Evolutionary conservation across 2,797 vertebrate genomes (phyloP).

Genomic region (Hemibagrus guttatus): DNA sequence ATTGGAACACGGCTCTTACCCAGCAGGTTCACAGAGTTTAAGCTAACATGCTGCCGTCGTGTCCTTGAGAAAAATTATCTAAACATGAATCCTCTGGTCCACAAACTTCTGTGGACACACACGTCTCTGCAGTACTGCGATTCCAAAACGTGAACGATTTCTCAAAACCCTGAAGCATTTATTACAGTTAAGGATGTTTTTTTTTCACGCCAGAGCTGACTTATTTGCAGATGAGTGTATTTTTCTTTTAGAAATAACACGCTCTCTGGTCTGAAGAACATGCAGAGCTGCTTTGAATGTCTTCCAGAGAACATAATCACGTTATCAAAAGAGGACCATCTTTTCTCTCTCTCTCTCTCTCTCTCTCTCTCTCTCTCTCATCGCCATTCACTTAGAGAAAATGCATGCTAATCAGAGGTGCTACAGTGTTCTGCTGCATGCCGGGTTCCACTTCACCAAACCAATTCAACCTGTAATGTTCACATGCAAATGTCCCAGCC

Average conservation of each 20-base stretch:
- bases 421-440: neutral
- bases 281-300: neutral
- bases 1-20: slow-evolving; percentile 7
- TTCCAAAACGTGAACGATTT: neutral
- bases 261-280: neutral
- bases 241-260: neutral
- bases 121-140: neutral
- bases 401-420: slow-evolving; percentile 13
- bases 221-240: neutral
- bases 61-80: neutral
- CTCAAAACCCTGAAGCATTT: neutral
- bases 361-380: neutral
- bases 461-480: neutral
- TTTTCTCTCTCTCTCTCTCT: neutral
- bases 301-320: neutral
- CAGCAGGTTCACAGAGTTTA: neutral
- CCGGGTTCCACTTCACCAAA: neutral
- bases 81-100: neutral
- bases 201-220: neutral
- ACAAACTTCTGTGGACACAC: neutral
- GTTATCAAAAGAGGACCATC: neutral
- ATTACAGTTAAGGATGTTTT: neutral
- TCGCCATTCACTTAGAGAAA: neutral
- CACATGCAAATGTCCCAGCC: neutral
- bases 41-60: neutral